phyloP scores from a whole-genome alignment of 2,797 vertebrate species.

The Lepus townsendii region DNA sequence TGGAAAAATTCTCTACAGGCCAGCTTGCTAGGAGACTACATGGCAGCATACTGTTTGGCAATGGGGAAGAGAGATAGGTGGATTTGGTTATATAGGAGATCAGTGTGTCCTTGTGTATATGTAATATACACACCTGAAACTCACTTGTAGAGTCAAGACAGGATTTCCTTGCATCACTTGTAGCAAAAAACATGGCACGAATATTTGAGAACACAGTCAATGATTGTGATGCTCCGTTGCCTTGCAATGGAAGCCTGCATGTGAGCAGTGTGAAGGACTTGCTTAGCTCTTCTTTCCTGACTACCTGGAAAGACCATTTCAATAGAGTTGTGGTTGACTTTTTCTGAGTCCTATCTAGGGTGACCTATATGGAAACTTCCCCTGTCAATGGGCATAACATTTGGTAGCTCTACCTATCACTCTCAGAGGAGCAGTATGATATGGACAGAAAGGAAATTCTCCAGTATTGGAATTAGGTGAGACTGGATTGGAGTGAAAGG shows the following conservation, averaged over 20 bases:
- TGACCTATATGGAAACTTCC: neutral
- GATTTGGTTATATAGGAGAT: neutral
- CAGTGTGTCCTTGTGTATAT: neutral
- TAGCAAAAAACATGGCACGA: neutral
- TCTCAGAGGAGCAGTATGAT: rapidly evolving
- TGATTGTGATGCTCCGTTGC: neutral
- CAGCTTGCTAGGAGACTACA: neutral
- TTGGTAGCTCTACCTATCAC: neutral
- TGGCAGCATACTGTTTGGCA: neutral
- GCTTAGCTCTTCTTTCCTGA: neutral
- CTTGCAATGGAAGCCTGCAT: neutral
- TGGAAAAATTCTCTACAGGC: neutral
- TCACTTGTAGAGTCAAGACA: neutral
- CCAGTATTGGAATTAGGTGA: neutral
- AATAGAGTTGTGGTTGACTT: neutral
- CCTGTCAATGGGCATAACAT: neutral
- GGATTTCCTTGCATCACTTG: neutral
- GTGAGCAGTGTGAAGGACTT: neutral
- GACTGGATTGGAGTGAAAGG: neutral
- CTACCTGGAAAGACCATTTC: neutral
- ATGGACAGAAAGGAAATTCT: neutral
- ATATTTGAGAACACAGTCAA: no score
- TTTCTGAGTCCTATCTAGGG: neutral
- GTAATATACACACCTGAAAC: neutral
- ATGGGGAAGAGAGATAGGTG: neutral